phyloP scores from a whole-genome alignment of 2,113 vertebrate genomes.

The Tor tambroides region DNA sequence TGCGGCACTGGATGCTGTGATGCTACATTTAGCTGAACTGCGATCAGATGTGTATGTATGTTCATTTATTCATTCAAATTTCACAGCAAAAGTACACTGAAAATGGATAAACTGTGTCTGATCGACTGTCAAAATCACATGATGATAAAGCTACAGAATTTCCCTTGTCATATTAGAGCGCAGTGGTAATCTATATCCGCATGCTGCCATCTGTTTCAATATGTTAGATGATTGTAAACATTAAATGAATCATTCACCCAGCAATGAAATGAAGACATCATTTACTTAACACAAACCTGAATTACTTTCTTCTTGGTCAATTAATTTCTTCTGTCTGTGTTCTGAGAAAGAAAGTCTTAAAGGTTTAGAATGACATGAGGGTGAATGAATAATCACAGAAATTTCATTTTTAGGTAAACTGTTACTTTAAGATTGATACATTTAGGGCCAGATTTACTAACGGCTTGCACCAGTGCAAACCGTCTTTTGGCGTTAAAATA shows the following conservation, averaged over 20 bases:
- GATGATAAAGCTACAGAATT: background rate
- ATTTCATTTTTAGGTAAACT: no score
- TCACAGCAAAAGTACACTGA: background rate
- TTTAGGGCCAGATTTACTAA: no score
- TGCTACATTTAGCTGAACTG: background rate
- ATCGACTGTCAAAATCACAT: background rate
- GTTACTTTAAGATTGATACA: no score
- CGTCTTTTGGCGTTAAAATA: no score
- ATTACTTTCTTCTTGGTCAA: background rate
- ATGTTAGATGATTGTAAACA: no score
- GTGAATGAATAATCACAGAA: no score
- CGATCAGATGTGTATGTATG: background rate
- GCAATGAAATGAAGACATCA: background rate
- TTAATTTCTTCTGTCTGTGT: no score
- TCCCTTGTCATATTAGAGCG: background rate
- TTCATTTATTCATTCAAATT: background rate
- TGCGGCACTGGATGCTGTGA: slow-evolving; percentile 8
- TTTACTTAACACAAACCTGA: background rate
- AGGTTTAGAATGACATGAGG: no score
- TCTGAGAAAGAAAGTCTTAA: no score
- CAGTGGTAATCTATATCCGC: background rate
- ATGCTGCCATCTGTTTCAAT: slow-evolving; percentile 19
- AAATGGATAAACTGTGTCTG: background rate
- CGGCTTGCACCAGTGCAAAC: no score
- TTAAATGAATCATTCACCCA: no score